A percentile compares a stretch with the other conserved stretches of the same genome.
phyloP scores from a whole-genome alignment of 2,888 invertebrate species.

The Tenthredo livida region DNA sequence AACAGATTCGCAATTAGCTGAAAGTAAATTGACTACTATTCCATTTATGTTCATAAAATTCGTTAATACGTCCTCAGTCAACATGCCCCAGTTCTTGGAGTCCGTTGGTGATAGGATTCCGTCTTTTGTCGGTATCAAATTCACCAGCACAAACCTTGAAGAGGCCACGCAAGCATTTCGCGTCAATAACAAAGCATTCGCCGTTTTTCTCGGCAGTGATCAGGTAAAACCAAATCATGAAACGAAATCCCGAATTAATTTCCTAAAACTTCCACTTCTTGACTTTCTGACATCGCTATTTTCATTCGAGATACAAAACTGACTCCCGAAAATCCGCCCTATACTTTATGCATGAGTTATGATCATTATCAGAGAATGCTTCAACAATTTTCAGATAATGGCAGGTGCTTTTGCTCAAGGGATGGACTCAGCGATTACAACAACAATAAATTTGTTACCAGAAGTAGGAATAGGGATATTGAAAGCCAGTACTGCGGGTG shows the following conservation, averaged over 20 bases:
- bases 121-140: conserved; percentile 91
- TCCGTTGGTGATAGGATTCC: conserved; percentile 83
- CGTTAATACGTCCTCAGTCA: conserved; percentile 80
- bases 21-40: not conserved
- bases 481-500: conserved; percentile 79
- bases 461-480: conserved; percentile 81
- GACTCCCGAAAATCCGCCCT: not conserved
- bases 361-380: not conserved
- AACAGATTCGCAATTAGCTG: conserved; percentile 19
- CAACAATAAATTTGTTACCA: conserved; percentile 85
- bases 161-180: conserved; percentile 83
- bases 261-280: conserved; percentile 11
- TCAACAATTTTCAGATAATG: conserved; percentile 80
- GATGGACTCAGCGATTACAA: conserved; percentile 87
- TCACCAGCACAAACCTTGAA: conserved; percentile 86
- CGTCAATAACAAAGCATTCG: conserved; percentile 79
- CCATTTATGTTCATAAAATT: conserved; percentile 15
- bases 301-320: not conserved
- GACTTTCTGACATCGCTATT: not conserved
- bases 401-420: conserved; percentile 85
- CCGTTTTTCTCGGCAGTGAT: conserved; percentile 85
- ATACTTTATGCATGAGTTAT: not conserved
- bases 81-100: conserved; percentile 86
- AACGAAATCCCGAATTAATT: not conserved
- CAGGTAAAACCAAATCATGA: conserved; percentile 77